A percentile compares a stretch with the other conserved stretches of the same genome.
Conservation (phyloP, 2,113 vertebrate species). For the Plectropomus leopardus region DNA sequence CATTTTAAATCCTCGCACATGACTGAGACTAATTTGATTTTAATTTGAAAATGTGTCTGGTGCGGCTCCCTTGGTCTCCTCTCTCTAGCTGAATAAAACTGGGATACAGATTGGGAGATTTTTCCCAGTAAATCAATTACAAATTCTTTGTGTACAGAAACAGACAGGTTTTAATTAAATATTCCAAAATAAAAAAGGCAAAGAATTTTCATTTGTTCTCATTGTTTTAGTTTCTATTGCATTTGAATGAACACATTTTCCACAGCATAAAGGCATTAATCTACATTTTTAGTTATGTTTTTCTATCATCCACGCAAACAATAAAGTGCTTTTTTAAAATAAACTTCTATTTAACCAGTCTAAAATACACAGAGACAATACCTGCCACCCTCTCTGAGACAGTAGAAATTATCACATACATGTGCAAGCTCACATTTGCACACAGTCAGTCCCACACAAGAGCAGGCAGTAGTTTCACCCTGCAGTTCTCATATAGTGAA, state of each 20-base stretch:
- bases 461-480: conserved; percentile 37
- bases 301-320: conserved; percentile 71
- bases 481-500: conserved; percentile 40
- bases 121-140: conserved; percentile 43
- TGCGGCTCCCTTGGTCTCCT: conserved; percentile 17
- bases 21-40: not conserved
- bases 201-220: conserved; percentile 73
- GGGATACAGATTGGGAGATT: not conserved
- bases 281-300: conserved; percentile 48
- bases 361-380: conserved; percentile 51
- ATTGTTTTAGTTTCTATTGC: conserved; percentile 80
- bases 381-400: conserved; percentile 32
- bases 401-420: conserved; percentile 46
- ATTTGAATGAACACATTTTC: conserved; percentile 71
- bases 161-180: conserved; percentile 79
- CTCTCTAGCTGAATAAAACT: conserved; percentile 4
- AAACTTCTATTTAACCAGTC: conserved; percentile 56
- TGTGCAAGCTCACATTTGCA: conserved; percentile 43
- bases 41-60: conserved; percentile 8
- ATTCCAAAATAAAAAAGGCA: conserved; percentile 64
- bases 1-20: not conserved
- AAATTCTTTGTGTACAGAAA: conserved; percentile 68
- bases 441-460: conserved; percentile 40
- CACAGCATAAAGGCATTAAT: conserved; percentile 75
- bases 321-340: conserved; percentile 83